Evolutionary conservation across 2,888 invertebrate species (phyloP).

Genomic region (Trichopoda pennipes): DNA sequence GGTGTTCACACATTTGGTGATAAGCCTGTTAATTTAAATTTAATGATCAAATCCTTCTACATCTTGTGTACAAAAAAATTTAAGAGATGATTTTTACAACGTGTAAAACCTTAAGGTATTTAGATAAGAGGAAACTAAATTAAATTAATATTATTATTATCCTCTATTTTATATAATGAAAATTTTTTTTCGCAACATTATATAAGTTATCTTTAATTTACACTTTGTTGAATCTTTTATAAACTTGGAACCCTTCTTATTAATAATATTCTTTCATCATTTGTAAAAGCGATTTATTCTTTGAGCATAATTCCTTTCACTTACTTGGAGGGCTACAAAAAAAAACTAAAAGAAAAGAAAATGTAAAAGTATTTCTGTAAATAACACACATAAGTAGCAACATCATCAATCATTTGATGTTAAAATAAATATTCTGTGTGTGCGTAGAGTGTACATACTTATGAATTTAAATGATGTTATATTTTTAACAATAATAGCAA

Average conservation of each 20-base stretch:
- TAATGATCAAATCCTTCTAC: too few species aligned
- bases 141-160: too few species aligned
- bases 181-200: too few species aligned
- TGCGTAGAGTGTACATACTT: slow-evolving; percentile 19
- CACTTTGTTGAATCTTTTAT: slow-evolving; percentile 45
- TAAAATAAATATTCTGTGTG: slow-evolving; percentile 1
- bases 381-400: slow-evolving; percentile 46
- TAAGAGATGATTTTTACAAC: too few species aligned
- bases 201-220: slow-evolving; percentile 47
- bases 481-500: slow-evolving; percentile 6
- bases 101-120: too few species aligned
- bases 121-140: too few species aligned
- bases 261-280: slow-evolving; percentile 20
- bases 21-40: too few species aligned
- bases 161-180: too few species aligned
- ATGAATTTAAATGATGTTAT: slow-evolving; percentile 61
- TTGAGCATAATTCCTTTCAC: slow-evolving; percentile 36
- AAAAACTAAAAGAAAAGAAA: slow-evolving; percentile 2
- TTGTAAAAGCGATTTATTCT: slow-evolving; percentile 31
- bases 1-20: too few species aligned
- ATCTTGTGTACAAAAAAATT: too few species aligned
- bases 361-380: slow-evolving; percentile 50
- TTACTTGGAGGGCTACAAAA: neutral
- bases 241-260: slow-evolving; percentile 34
- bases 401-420: slow-evolving; percentile 60